Conservation (phyloP, 2,113 vertebrate genomes). For the Corapipo altera region DNA sequence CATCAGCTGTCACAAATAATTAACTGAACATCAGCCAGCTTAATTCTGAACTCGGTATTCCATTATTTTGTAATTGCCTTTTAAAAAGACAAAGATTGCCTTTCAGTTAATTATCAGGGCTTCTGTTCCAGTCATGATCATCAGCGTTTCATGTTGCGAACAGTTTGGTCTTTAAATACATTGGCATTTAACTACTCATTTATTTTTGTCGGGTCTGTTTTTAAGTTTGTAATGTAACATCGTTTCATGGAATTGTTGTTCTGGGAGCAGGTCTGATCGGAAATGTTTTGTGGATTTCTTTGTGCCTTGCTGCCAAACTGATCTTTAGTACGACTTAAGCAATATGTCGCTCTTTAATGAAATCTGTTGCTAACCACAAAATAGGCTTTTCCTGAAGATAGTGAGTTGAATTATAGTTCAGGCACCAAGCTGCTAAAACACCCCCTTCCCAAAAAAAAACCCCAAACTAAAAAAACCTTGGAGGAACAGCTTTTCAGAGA, state of each 20-base stretch:
- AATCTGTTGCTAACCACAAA: background rate
- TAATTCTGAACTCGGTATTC: background rate
- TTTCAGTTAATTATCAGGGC: slow-evolving; percentile 34
- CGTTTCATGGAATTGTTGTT: slow-evolving; percentile 5
- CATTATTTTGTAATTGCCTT: slow-evolving; percentile 12
- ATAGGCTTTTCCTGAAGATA: background rate
- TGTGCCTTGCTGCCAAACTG: background rate
- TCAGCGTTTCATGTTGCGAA: slow-evolving; percentile 60
- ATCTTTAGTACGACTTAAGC: background rate
- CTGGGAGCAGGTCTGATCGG: background rate
- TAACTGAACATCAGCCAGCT: background rate
- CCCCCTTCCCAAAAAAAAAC: background rate
- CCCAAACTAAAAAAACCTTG: background rate
- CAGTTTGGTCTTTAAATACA: slow-evolving; percentile 57
- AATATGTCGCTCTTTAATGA: background rate
- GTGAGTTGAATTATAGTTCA: background rate
- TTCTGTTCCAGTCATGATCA: slow-evolving; percentile 60
- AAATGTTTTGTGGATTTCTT: background rate
- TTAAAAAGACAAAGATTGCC: slow-evolving; percentile 18
- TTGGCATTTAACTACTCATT: slow-evolving; percentile 68
- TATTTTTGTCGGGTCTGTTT: slow-evolving; percentile 67
- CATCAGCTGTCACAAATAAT: slow-evolving; percentile 1
- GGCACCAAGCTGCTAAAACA: background rate
- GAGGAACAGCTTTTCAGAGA: background rate
- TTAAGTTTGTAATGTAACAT: slow-evolving; percentile 57